Evolutionary conservation across 53 echinoderm and acorn worm genomes (phyloP), one percentile per base, ranked within the genome.

Genomic region (Holothuria scabra): DNA sequence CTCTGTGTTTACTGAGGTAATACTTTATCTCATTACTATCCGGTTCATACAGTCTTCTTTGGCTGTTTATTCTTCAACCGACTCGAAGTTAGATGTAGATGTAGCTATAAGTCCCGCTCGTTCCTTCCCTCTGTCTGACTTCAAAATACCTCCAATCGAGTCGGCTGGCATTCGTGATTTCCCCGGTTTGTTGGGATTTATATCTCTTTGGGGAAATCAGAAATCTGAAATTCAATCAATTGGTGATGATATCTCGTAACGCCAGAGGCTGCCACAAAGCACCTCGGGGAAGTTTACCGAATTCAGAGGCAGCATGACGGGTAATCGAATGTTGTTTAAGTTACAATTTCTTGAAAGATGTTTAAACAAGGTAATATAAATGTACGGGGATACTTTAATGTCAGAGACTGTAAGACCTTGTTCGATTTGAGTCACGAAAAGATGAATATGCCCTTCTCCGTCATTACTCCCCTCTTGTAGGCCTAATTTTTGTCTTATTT

Each of bases 241-340:
- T 78, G 78, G 78, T 56, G 58, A 78, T 78, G 78, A 78, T 78
- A 78, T 56, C 78, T 52, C 58, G 78, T 78, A 78, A 78, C 78
- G 32, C 56, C 56, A 78, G 58, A 78, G 57, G 56, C 57, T 32
- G 78, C 56, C 78, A 32, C 78, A 78, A 56, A 56, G 78, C 56
- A 78, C 78, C 78, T 58, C 48, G 29, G 25, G 78, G 78, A 35
- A 49, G 48, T 49, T 38, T 44, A 12, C 72, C 44, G 24, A 23
- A 49, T 46, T 72, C 72, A 72, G 72, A 72, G 72, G 72, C 46
- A 46, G 52, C 14, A 52, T 52, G 18, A 52, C 52, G 52, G 52
- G 52, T 52, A 78, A 58, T 28, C 18, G 28, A 32, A 78, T 59
- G 59, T 78, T 78, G 78, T 56, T 78, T 57, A 78, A 78, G 78